phyloP scores from a whole-genome alignment of 2,113 vertebrate genomes.

The Apodemus sylvaticus region DNA sequence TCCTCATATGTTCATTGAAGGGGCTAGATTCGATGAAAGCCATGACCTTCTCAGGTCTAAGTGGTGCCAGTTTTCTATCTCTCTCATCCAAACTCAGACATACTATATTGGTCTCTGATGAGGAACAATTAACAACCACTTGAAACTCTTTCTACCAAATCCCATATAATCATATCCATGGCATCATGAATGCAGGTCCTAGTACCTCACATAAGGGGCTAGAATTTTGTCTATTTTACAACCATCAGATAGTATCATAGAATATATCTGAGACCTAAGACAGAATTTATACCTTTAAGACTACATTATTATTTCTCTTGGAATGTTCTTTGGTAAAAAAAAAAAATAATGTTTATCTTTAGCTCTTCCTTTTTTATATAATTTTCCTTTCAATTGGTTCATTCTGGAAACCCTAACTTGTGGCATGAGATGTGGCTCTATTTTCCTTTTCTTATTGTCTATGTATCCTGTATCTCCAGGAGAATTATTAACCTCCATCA shows the following conservation, averaged over 20 bases:
- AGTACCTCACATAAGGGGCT: not conserved
- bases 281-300: conserved; percentile 11
- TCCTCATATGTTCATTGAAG: not conserved
- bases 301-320: not conserved
- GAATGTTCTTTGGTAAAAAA: not conserved
- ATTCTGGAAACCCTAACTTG: not conserved
- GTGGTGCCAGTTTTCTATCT: not conserved
- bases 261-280: not conserved
- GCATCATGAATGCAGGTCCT: not conserved
- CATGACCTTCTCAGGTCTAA: not conserved
- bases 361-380: not conserved
- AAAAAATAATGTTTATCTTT: not conserved
- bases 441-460: not conserved
- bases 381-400: not conserved
- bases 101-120: not conserved
- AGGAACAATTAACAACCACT: not conserved
- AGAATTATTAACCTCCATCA: not conserved
- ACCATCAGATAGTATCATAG: not conserved
- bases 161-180: not conserved
- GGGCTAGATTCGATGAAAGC: not conserved
- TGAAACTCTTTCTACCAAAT: not conserved
- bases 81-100: not conserved
- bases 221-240: not conserved
- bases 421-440: not conserved
- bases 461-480: not conserved